phyloP scores from a whole-genome alignment of 2,113 vertebrate genomes.

The Rana temporaria region DNA sequence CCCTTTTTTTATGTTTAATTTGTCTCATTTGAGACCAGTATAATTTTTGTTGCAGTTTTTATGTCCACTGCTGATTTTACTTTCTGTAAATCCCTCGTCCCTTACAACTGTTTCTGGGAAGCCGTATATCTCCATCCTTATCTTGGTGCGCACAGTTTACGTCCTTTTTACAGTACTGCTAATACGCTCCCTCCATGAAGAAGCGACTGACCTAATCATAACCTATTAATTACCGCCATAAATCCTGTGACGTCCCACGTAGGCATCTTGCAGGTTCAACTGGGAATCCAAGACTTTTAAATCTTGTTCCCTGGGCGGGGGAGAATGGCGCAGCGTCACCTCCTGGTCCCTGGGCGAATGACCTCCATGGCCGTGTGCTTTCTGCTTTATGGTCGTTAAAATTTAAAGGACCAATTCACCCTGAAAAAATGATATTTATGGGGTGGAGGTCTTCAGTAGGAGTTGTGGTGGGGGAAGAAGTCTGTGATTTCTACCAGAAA shows the following conservation, averaged over 20 bases:
- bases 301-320: constrained; percentile 44
- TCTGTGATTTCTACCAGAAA: no score
- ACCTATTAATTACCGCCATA: constrained; percentile 76
- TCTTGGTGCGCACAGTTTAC: constrained; percentile 67
- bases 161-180: constrained; percentile 70
- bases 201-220: constrained; percentile 75
- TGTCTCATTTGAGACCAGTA: constrained; percentile 67
- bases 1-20: constrained; percentile 57
- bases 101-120: constrained; percentile 73
- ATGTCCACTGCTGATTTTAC: constrained; percentile 67
- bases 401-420: no score
- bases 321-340: background rate
- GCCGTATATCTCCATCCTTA: constrained; percentile 69
- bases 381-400: no score
- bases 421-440: no score
- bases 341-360: background rate
- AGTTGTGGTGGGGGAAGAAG: no score
- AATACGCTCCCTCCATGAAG: constrained; percentile 65
- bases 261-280: constrained; percentile 64
- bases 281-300: constrained; percentile 64
- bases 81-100: constrained; percentile 74
- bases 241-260: constrained; percentile 70
- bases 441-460: no score
- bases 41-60: constrained; percentile 71
- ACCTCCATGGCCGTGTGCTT: no score